A percentile compares a stretch with the other conserved stretches of the same genome.
phyloP scores from a whole-genome alignment of 2,888 invertebrate species.

The Oconnorella tubifera region DNA sequence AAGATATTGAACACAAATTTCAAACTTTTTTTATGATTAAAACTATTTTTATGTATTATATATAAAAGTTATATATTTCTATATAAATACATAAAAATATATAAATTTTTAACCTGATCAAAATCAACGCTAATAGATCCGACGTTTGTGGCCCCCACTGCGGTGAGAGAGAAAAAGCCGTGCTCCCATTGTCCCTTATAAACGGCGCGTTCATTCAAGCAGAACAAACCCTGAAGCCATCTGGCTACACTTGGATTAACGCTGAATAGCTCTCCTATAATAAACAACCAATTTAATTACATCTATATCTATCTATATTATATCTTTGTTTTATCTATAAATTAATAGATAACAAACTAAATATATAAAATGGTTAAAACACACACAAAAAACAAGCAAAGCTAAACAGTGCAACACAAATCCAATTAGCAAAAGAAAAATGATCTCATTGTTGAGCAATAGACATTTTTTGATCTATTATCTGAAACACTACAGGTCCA shows the following conservation, averaged over 20 bases:
- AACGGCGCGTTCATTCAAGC: slow-evolving; percentile 87
- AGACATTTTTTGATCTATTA: too few species aligned
- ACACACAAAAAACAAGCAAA: too few species aligned
- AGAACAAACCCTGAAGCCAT: slow-evolving; percentile 86
- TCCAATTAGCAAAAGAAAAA: too few species aligned
- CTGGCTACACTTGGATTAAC: slow-evolving; percentile 85
- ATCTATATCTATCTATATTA: not conserved
- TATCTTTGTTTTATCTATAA: too few species aligned
- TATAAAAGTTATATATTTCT: too few species aligned
- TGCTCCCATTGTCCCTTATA: slow-evolving; percentile 87
- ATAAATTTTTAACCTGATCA: slow-evolving; percentile 71
- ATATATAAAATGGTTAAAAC: not conserved
- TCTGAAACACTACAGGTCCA: too few species aligned
- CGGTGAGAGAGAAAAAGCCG: slow-evolving; percentile 95
- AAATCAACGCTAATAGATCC: slow-evolving; percentile 88
- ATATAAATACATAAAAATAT: too few species aligned
- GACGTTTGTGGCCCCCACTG: slow-evolving; percentile 97
- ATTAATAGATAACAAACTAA: not conserved
- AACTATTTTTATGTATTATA: too few species aligned
- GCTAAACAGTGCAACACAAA: too few species aligned
- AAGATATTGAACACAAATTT: too few species aligned
- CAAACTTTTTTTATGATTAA: too few species aligned
- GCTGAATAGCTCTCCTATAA: slow-evolving; percentile 73
- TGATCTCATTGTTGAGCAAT: too few species aligned
- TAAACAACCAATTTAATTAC: not conserved